phyloP scores from a whole-genome alignment of 2,797 vertebrate species.

The Phoxinus dragarum region DNA sequence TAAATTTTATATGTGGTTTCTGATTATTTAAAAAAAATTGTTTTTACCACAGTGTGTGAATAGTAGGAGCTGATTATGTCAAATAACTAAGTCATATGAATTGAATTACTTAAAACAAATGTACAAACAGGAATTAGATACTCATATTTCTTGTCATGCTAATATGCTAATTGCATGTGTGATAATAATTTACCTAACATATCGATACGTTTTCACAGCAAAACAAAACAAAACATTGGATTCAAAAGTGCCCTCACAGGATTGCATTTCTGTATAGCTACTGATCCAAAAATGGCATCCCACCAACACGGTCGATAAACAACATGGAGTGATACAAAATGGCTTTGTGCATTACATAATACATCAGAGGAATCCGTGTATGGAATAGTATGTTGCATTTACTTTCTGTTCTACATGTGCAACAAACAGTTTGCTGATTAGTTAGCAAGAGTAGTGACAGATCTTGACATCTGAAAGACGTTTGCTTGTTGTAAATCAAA shows the following conservation, averaged over 20 bases:
- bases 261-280: background rate
- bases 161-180: background rate
- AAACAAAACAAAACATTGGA: background rate
- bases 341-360: slow-evolving; percentile 16
- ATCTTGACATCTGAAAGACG: slow-evolving; percentile 20
- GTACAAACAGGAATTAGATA: background rate
- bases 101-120: background rate
- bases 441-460: background rate
- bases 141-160: background rate
- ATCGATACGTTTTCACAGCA: background rate
- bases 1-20: background rate
- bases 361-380: slow-evolving; percentile 9
- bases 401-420: background rate
- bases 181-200: background rate
- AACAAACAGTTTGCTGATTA: slow-evolving; percentile 24
- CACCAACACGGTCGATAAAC: slow-evolving; percentile 12
- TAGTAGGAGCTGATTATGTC: background rate
- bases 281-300: slow-evolving; percentile 31
- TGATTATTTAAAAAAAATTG: background rate
- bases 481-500: slow-evolving; percentile 16
- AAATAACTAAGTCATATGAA: background rate
- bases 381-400: background rate
- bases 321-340: background rate
- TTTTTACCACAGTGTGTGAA: background rate
- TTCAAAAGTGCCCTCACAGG: background rate